These are phyloP conservation scores for Podarcis muralis DNA, from an alignment of 2,113 vertebrate species.

Conservation along the genomic window DNA sequence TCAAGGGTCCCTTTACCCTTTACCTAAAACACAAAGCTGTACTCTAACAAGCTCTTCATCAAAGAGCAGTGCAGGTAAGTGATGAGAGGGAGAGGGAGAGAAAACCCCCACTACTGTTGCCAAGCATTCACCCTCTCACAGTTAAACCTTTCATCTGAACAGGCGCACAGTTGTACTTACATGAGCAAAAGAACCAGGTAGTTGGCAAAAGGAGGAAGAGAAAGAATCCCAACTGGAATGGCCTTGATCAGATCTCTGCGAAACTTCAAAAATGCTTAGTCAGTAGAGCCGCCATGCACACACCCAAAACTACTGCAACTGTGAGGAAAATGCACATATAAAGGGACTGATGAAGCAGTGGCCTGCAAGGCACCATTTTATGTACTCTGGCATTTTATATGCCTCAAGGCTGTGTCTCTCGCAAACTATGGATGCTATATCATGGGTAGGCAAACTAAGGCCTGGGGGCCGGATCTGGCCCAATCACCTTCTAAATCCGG, in stretches of 20 bases:
- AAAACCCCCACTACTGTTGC: rapidly evolving
- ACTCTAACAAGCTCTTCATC: not conserved
- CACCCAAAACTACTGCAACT: not conserved
- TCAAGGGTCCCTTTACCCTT: not conserved
- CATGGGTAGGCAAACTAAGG: too few relatives aligned
- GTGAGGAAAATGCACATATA: not conserved
- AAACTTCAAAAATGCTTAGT: slow-evolving; percentile 76
- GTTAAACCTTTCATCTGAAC: not conserved
- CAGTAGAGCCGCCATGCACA: not conserved
- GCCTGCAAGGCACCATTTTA: not conserved
- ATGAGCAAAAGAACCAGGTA: slow-evolving; percentile 92
- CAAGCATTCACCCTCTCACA: not conserved
- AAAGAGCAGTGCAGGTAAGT: not conserved
- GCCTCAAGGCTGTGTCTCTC: not conserved
- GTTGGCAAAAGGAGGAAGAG: slow-evolving; percentile 94
- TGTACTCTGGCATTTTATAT: not conserved
- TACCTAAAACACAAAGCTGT: slow-evolving; percentile 3
- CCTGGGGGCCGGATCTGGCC: too few relatives aligned
- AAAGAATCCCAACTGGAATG: slow-evolving; percentile 84
- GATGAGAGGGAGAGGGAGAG: not conserved
- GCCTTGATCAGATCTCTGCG: slow-evolving; percentile 87
- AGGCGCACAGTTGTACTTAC: slow-evolving; percentile 79
- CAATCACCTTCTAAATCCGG: too few relatives aligned
- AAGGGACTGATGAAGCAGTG: not conserved
- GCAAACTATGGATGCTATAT: not conserved